phyloP scores from a whole-genome alignment of 1,140 invertebrate genomes.

The Maniola jurtina region DNA sequence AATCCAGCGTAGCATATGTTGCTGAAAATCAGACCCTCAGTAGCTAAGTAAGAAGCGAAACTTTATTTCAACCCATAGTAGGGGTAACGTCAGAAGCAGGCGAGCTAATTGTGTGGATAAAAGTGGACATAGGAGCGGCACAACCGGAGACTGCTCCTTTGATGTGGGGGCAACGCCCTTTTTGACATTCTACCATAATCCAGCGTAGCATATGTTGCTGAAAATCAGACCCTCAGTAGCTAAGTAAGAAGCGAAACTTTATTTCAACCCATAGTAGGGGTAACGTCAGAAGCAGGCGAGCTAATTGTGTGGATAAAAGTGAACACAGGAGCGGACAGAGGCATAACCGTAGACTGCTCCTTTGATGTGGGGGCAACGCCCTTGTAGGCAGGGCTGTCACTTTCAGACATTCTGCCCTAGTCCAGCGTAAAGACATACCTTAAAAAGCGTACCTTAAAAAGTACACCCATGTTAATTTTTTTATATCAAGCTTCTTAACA shows the following conservation, averaged over 20 bases:
- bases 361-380: slow-evolving; percentile 7
- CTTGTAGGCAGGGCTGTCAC: background rate
- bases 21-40: too few relatives aligned
- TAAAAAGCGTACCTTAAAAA: too few relatives aligned
- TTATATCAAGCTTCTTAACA: too few relatives aligned
- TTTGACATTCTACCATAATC: background rate
- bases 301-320: slow-evolving; percentile 11
- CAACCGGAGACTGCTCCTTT: slow-evolving; percentile 1
- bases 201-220: background rate
- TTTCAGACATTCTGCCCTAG: background rate
- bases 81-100: background rate
- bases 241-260: too few relatives aligned
- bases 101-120: slow-evolving; percentile 9
- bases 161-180: slow-evolving; percentile 6
- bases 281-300: background rate
- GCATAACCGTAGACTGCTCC: slow-evolving; percentile 1
- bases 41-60: too few relatives aligned
- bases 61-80: background rate
- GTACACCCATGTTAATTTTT: too few relatives aligned
- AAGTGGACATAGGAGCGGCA: background rate
- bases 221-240: too few relatives aligned
- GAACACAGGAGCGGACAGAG: background rate
- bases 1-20: background rate
- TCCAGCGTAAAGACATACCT: background rate
- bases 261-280: background rate